These are phyloP conservation scores for Megalurothrips usitatus DNA, from an alignment of 2,888 invertebrate genomes.

Conservation along the genomic window DNA sequence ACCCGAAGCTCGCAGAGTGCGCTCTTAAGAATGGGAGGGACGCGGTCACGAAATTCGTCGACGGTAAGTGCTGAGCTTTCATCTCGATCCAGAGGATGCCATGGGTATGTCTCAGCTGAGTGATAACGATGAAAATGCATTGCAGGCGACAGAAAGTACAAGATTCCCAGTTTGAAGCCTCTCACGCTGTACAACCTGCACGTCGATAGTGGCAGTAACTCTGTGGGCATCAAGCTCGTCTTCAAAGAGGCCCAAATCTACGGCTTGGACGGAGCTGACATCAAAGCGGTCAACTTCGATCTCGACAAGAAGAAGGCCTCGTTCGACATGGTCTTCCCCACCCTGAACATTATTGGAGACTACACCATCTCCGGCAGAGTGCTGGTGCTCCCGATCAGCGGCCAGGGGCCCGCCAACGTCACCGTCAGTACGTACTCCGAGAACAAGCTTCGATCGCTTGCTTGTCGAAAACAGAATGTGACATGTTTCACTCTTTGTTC, in stretches of 20 bases:
- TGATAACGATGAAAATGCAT: background rate
- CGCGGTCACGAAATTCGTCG: slow-evolving; percentile 39
- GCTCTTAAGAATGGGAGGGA: slow-evolving; percentile 38
- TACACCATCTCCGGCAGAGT: slow-evolving; percentile 40
- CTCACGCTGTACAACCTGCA: slow-evolving; percentile 27
- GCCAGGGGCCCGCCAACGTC: slow-evolving; percentile 40
- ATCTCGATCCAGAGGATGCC: no score
- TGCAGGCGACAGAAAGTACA: slow-evolving; percentile 27
- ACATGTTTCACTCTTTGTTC: background rate
- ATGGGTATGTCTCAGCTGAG: background rate
- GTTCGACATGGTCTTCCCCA: slow-evolving; percentile 39
- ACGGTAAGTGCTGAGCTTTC: slow-evolving; percentile 38
- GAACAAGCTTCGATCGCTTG: background rate
- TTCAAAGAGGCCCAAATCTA: slow-evolving; percentile 26
- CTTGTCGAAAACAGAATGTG: background rate
- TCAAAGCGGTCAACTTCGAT: slow-evolving; percentile 36
- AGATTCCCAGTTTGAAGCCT: slow-evolving; percentile 31
- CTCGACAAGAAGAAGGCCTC: slow-evolving; percentile 39
- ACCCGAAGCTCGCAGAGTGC: slow-evolving; percentile 40
- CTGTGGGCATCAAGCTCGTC: background rate
- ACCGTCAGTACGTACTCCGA: slow-evolving; percentile 38
- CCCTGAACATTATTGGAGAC: slow-evolving; percentile 38
- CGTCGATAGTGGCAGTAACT: slow-evolving; percentile 10
- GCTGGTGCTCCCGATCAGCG: slow-evolving; percentile 40
- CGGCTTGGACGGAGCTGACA: slow-evolving; percentile 20